phyloP scores from a whole-genome alignment of 2,113 vertebrate genomes.

The Misgurnus mizolepis region DNA sequence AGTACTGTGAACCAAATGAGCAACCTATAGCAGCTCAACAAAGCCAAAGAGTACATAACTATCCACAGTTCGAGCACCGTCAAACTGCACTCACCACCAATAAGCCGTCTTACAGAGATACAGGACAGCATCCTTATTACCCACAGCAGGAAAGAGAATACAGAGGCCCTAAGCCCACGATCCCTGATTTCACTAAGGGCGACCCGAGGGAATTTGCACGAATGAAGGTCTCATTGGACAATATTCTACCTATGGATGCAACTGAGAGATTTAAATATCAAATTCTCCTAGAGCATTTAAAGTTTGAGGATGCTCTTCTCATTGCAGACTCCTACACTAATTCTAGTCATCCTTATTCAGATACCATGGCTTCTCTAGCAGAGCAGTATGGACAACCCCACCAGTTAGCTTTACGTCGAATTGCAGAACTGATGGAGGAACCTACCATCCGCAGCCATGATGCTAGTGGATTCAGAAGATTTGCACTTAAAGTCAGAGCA shows the following conservation, averaged over 20 bases:
- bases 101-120: not conserved
- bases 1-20: too few relatives aligned
- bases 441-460: not conserved
- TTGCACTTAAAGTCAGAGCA: not conserved
- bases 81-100: not conserved
- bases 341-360: not conserved
- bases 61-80: not conserved
- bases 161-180: not conserved
- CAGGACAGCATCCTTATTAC: not conserved
- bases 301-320: conserved; percentile 34
- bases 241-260: not conserved
- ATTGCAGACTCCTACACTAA: conserved; percentile 29
- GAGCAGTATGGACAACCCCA: not conserved
- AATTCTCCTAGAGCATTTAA: conserved; percentile 22
- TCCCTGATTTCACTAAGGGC: not conserved
- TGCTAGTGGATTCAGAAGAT: not conserved
- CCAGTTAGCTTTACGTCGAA: not conserved
- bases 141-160: not conserved
- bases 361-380: not conserved
- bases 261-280: conserved; percentile 32
- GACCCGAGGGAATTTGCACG: not conserved
- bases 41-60: not conserved
- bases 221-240: not conserved
- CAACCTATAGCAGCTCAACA: not conserved
- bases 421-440: not conserved